Conservation (phyloP, 1,140 invertebrate species). For the Drosophila pseudoananassae region DNA sequence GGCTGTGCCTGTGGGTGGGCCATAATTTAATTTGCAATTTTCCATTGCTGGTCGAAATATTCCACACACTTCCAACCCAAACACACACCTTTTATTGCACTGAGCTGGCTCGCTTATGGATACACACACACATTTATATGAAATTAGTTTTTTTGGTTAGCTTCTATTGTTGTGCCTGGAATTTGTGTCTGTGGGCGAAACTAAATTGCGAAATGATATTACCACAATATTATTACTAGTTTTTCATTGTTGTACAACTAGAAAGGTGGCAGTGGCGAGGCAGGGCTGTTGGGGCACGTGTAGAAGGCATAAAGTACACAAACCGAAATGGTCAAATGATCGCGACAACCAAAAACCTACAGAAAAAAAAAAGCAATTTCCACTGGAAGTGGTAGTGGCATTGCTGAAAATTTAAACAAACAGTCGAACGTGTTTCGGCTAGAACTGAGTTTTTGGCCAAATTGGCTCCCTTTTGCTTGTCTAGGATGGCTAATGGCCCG, state of each 20-base stretch:
- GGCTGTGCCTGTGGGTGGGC: conserved; percentile 16
- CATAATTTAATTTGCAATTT: conserved; percentile 67
- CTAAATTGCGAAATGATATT: conserved; percentile 71
- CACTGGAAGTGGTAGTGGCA: not conserved
- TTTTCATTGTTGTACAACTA: conserved; percentile 49
- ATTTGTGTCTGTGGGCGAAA: conserved; percentile 42
- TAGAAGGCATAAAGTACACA: conserved; percentile 56
- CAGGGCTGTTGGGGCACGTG: conserved; percentile 23
- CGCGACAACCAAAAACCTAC: conserved; percentile 4
- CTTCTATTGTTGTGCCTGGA: conserved; percentile 35
- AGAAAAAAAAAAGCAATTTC: not conserved
- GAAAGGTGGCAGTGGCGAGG: not conserved
- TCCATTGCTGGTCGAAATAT: conserved; percentile 41
- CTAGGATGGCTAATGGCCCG: conserved; percentile 44
- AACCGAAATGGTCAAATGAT: conserved; percentile 54
- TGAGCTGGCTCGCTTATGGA: not conserved
- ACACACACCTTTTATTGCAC: conserved; percentile 16
- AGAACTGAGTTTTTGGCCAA: conserved; percentile 5
- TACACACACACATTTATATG: conserved; percentile 4
- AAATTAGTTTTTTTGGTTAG: conserved; percentile 63
- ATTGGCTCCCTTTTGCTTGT: conserved; percentile 6
- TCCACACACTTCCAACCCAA: too few relatives aligned
- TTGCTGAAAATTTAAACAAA: conserved; percentile 52
- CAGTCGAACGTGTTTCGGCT: conserved; percentile 12
- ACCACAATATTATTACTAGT: conserved; percentile 66